These are phyloP conservation scores for Melanaphis sacchari DNA, from an alignment of 1,140 invertebrate genomes.

Conservation along the genomic window DNA sequence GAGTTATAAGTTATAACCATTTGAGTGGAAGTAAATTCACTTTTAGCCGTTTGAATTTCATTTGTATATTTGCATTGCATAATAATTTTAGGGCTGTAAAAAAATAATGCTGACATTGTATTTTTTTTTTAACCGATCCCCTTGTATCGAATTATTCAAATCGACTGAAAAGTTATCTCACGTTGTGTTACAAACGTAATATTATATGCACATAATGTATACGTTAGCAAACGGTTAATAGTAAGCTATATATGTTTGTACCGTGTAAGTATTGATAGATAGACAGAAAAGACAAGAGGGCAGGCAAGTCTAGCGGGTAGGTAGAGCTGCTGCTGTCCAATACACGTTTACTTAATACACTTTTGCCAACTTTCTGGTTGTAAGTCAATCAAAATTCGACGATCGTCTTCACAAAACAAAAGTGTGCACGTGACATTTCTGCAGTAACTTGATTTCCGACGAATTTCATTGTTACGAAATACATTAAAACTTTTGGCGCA, in stretches of 20 bases:
- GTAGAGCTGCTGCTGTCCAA: background rate
- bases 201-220: background rate
- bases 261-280: background rate
- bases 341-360: background rate
- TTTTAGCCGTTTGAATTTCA: background rate
- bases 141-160: background rate
- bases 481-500: background rate
- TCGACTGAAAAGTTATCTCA: background rate
- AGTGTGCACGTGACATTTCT: background rate
- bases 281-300: background rate
- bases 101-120: background rate
- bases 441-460: background rate
- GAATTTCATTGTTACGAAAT: background rate
- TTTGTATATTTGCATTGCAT: background rate
- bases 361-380: background rate
- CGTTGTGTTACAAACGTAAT: background rate
- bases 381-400: conserved; percentile 15
- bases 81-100: background rate
- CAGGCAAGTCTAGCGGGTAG: background rate
- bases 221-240: background rate
- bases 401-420: background rate
- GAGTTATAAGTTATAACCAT: background rate
- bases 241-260: background rate
- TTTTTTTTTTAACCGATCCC: background rate
- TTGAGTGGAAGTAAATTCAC: background rate